A percentile compares a stretch with the other conserved stretches of the same genome.
Evolutionary conservation across 2,113 vertebrate genomes (phyloP).

Genomic region (Gallinago paraguaiae): DNA sequence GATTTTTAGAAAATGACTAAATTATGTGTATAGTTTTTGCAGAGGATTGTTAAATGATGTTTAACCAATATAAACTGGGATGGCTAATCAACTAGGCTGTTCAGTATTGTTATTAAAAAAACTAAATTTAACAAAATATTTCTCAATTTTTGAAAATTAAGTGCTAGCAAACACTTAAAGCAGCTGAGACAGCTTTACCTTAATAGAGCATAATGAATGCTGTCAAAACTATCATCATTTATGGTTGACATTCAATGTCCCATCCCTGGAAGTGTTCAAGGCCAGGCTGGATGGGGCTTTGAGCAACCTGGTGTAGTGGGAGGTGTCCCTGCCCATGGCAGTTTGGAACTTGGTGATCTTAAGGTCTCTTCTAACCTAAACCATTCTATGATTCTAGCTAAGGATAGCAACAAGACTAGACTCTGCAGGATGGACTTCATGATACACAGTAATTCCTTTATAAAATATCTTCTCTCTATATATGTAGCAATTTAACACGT

Average conservation of each 20-base stretch:
- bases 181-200: neutral
- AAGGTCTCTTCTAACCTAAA: too few relatives aligned
- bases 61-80: neutral
- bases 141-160: neutral
- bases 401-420: neutral
- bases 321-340: too few relatives aligned
- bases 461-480: fast-evolving
- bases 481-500: neutral
- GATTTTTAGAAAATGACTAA: neutral
- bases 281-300: too few relatives aligned
- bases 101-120: neutral
- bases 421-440: neutral
- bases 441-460: neutral
- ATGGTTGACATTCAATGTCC: neutral
- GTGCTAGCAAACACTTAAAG: neutral
- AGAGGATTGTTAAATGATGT: neutral
- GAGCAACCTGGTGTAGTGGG: too few relatives aligned
- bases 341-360: too few relatives aligned
- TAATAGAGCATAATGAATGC: neutral
- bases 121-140: neutral
- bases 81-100: neutral
- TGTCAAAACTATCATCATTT: neutral
- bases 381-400: neutral
- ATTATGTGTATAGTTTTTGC: neutral
- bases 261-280: too few relatives aligned